Evolutionary conservation across 2,888 invertebrate species (phyloP).

Genomic region (Baccha elongata): DNA sequence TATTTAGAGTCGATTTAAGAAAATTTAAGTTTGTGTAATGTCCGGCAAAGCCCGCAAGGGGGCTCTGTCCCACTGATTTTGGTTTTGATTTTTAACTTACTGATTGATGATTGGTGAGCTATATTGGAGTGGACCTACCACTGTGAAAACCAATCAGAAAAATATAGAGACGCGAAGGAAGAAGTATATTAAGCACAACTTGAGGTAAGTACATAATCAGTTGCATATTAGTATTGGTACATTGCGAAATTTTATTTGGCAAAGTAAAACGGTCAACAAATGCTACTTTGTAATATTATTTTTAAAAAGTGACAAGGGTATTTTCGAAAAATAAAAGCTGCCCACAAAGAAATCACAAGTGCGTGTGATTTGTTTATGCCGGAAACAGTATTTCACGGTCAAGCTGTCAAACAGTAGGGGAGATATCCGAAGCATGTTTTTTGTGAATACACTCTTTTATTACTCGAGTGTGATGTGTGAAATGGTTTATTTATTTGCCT

Average conservation of each 20-base stretch:
- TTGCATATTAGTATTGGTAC: not conserved
- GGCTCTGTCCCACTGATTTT: conserved; percentile 36
- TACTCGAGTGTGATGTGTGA: conserved; percentile 5
- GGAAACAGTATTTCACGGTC: conserved; percentile 61
- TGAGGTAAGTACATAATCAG: not conserved
- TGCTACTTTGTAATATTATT: not conserved
- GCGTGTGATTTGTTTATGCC: conserved; percentile 38
- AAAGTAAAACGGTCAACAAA: not conserved
- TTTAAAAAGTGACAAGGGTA: not conserved
- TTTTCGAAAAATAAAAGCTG: not conserved
- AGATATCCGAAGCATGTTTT: conserved; percentile 11
- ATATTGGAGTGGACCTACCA: conserved; percentile 27
- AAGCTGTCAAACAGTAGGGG: conserved; percentile 39
- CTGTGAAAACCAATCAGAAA: conserved; percentile 48
- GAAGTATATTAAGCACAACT: conserved; percentile 5
- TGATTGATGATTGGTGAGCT: conserved; percentile 59
- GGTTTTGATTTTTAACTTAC: conserved; percentile 37
- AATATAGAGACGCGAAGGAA: conserved; percentile 7
- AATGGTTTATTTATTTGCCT: not conserved
- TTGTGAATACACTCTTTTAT: not conserved
- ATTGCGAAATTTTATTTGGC: conserved; percentile 28
- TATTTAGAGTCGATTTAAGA: conserved; percentile 47
- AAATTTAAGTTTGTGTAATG: conserved; percentile 8
- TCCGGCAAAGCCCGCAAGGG: conserved; percentile 37
- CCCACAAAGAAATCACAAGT: conserved; percentile 11